phyloP scores from a whole-genome alignment of 2,113 vertebrate genomes.

The Cynoglossus semilaevis region DNA sequence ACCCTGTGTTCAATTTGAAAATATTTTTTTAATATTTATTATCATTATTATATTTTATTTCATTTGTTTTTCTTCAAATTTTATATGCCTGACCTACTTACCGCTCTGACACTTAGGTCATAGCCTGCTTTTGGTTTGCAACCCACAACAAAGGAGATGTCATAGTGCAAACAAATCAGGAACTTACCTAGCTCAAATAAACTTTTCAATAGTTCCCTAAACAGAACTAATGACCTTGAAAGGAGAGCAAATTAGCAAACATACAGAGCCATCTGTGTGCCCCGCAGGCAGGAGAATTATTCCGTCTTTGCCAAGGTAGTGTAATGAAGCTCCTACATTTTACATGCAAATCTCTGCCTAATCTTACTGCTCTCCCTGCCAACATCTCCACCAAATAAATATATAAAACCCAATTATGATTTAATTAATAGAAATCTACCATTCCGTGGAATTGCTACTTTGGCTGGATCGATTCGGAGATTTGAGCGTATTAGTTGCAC shows the following conservation, averaged over 20 bases:
- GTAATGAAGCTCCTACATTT: slow-evolving; percentile 81
- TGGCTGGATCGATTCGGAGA: slow-evolving; percentile 64
- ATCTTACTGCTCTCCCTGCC: slow-evolving; percentile 75
- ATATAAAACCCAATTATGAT: slow-evolving; percentile 83
- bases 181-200: slow-evolving; percentile 76
- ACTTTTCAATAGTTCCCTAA: slow-evolving; percentile 79
- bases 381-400: slow-evolving; percentile 79
- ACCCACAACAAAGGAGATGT: slow-evolving; percentile 60
- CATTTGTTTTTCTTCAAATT: neutral
- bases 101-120: neutral
- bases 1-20: no score
- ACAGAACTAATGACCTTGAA: slow-evolving; percentile 84
- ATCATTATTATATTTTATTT: neutral
- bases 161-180: slow-evolving; percentile 58
- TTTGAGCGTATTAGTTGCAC: slow-evolving; percentile 68
- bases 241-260: slow-evolving; percentile 82
- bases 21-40: no score
- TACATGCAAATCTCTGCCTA: slow-evolving; percentile 80
- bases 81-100: neutral
- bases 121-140: slow-evolving; percentile 28
- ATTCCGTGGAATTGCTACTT: slow-evolving; percentile 74
- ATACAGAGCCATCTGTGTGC: slow-evolving; percentile 82
- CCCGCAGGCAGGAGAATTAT: slow-evolving; percentile 78
- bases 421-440: slow-evolving; percentile 81
- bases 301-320: slow-evolving; percentile 80